A percentile compares a stretch with the other conserved stretches of the same genome.
phyloP scores from a whole-genome alignment of 2,113 vertebrate species.

The Pelmatolapia mariae region DNA sequence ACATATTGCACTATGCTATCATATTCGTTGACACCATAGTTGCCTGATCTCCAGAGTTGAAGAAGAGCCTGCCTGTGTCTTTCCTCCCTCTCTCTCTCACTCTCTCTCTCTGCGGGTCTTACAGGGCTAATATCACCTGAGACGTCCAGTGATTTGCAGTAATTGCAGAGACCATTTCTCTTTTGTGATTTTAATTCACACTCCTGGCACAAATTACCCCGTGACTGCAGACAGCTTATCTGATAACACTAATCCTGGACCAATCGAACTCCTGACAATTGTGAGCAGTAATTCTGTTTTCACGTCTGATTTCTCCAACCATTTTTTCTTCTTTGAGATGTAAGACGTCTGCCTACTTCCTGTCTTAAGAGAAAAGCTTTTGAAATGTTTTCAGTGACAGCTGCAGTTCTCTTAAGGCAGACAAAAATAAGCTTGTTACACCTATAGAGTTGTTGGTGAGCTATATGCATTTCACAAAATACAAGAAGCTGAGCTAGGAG shows the following conservation, averaged over 20 bases:
- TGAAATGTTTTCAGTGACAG: neutral
- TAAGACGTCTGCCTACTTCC: neutral
- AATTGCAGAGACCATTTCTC: neutral
- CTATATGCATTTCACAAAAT: neutral
- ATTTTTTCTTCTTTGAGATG: neutral
- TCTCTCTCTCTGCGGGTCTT: neutral
- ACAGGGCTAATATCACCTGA: neutral
- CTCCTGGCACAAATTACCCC: neutral
- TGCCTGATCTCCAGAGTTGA: neutral
- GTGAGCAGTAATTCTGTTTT: neutral
- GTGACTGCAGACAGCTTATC: neutral
- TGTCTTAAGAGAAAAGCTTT: neutral
- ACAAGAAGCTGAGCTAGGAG: neutral
- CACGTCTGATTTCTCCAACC: neutral
- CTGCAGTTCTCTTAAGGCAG: neutral
- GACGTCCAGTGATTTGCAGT: neutral
- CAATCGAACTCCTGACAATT: neutral
- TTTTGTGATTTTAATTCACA: slow-evolving; percentile 15
- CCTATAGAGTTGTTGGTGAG: neutral
- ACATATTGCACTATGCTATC: neutral
- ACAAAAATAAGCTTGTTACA: neutral
- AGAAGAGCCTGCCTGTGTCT: neutral
- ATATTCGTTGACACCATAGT: neutral
- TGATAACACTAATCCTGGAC: slow-evolving; percentile 18
- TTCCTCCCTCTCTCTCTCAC: neutral